Evolutionary conservation across 2,797 vertebrate species (phyloP), one percentile per base, ranked within the genome.

Genomic region (Pipistrellus pygmaeus): DNA sequence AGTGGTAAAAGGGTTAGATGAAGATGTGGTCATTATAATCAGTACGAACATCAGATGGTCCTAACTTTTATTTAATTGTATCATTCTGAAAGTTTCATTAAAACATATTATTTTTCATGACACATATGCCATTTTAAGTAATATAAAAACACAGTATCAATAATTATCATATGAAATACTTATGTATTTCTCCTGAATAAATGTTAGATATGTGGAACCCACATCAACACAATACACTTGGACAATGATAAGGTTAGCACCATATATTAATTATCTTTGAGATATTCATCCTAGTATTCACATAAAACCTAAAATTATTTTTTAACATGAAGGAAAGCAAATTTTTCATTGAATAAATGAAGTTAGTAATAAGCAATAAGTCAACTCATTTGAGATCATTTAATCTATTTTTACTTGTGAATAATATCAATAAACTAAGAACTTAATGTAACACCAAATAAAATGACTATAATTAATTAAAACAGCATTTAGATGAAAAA

Each of bases 401-500:
- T 69, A 69, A 82, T 82, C n/a, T 66, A 32, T 15, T 71, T 93
- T 51, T 41, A 73, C 18, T 90, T 72, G 0, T 60, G 30, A 91
- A 72, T 38, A 64, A 23, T 7, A 41, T 64, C 14, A 60, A 20
- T 72, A 81, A 68, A 35, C 8, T 51, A 84, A 90, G 53, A 92
- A 80, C 66, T 38, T n/a, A 75, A 75, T 44, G 3, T 35, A 66
- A 62, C 15, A 60, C 2, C n/a, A 88, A 53, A 88, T 76, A 72
- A 66, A 92, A 46, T 81, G 60, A 48, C 35, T 91, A 77, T 51
- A 3, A 90, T 81, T 60, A 60, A 72, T 81, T 60, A 60, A 72
- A n/a, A 62, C 11, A 48, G 6, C 7, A 46, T 44, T 82, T 82
- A 85, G 78, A 64, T 62, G 5, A 13, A 86, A 32, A 5, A 8